Evolutionary conservation across 2,113 vertebrate genomes (phyloP).

Genomic region (Solenodon paradoxus): DNA sequence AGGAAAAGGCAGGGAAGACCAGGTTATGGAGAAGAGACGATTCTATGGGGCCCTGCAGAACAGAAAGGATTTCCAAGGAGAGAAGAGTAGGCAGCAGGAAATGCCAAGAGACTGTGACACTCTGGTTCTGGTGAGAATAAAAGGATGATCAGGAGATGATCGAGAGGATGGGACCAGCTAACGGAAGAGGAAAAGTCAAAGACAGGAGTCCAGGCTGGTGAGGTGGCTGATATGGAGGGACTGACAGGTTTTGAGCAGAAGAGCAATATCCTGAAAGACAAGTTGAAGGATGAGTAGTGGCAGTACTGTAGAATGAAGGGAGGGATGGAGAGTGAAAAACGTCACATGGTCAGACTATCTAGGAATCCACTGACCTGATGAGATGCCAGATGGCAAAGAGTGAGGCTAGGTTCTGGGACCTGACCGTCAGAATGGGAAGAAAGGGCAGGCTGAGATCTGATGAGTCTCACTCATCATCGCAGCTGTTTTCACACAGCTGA

Average conservation of each 20-base stretch:
- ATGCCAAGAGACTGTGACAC: not conserved
- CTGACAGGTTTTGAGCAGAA: not conserved
- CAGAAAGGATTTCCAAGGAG: not conserved
- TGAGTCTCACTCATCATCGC: not conserved
- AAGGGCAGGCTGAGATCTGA: too few relatives aligned
- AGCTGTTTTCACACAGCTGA: not conserved
- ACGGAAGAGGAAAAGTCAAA: not conserved
- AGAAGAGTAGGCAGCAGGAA: not conserved
- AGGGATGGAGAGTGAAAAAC: not conserved
- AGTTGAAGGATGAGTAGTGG: not conserved
- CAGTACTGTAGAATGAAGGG: not conserved
- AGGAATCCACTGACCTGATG: not conserved
- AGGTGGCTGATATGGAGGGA: not conserved
- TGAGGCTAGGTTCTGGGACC: not conserved
- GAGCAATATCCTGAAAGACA: not conserved
- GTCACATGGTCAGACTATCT: not conserved
- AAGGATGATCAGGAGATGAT: not conserved
- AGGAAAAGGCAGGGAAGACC: not conserved
- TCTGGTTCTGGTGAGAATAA: not conserved
- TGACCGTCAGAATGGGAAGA: rapidly evolving
- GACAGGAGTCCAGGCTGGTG: not conserved
- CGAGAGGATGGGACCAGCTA: not conserved
- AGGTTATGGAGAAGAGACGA: not conserved
- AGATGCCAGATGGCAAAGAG: not conserved
- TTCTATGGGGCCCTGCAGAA: not conserved